These are phyloP conservation scores for Coregonus clupeaformis DNA, from an alignment of 2,113 vertebrate genomes.

Conservation along the genomic window DNA sequence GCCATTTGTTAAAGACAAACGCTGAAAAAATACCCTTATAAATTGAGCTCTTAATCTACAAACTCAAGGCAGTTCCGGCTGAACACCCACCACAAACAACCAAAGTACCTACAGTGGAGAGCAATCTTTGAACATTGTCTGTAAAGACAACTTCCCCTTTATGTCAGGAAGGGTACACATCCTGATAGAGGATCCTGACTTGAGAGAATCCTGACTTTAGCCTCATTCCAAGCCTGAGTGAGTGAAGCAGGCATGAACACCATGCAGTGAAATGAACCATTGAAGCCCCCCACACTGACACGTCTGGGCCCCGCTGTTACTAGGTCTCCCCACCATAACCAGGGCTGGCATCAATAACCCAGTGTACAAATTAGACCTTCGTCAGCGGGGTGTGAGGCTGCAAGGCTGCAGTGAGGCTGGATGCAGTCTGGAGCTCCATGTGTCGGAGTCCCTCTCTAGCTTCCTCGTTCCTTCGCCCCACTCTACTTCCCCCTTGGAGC, in stretches of 20 bases:
- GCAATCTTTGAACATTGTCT: not conserved
- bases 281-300: slow-evolving; percentile 64
- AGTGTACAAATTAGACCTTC: slow-evolving; percentile 63
- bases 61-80: slow-evolving; percentile 28
- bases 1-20: slow-evolving; percentile 25
- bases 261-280: slow-evolving; percentile 71
- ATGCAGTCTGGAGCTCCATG: slow-evolving; percentile 38
- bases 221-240: slow-evolving; percentile 8
- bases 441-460: slow-evolving; percentile 46
- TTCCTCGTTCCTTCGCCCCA: slow-evolving; percentile 26
- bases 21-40: slow-evolving; percentile 29
- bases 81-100: slow-evolving; percentile 22
- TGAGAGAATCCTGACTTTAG: not conserved
- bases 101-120: slow-evolving; percentile 31
- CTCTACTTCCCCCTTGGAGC: slow-evolving; percentile 65
- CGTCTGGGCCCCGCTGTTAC: slow-evolving; percentile 68
- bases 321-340: slow-evolving; percentile 63
- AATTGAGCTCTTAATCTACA: slow-evolving; percentile 43
- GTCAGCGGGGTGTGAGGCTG: slow-evolving; percentile 53
- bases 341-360: slow-evolving; percentile 64
- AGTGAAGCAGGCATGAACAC: slow-evolving; percentile 61
- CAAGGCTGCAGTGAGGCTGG: slow-evolving; percentile 38
- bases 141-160: slow-evolving; percentile 20
- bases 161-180: slow-evolving; percentile 11
- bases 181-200: too few species aligned